Evolutionary conservation across 1,140 invertebrate species (phyloP).

Genomic region (Atta texana): DNA sequence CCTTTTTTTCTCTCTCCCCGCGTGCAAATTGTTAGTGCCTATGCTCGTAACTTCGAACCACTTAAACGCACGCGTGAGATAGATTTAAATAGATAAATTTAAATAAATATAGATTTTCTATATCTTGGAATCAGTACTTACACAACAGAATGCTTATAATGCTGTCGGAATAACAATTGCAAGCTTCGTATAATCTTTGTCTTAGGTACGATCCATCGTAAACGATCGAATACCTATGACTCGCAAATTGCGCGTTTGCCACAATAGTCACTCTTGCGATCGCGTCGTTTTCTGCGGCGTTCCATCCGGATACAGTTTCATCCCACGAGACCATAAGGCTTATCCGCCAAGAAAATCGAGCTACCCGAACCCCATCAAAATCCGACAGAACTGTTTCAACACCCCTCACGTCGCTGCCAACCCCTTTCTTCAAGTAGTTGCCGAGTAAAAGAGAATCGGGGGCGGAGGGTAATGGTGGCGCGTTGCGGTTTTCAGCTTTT

Average conservation of each 20-base stretch:
- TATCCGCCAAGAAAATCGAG: constrained; percentile 76
- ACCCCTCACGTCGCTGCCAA: constrained; percentile 49
- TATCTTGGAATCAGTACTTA: not conserved
- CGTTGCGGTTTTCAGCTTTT: constrained; percentile 83
- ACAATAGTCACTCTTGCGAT: constrained; percentile 7
- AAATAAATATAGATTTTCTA: constrained; percentile 50
- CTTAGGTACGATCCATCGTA: not conserved
- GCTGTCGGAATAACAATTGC: not conserved
- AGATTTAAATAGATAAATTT: constrained; percentile 54
- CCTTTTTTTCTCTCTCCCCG: not conserved
- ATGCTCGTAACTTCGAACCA: constrained; percentile 44
- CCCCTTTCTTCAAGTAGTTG: constrained; percentile 72
- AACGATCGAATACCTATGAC: not conserved
- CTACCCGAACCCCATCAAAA: constrained; percentile 67
- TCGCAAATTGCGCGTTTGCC: constrained; percentile 20
- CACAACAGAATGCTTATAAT: not conserved
- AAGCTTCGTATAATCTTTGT: not conserved
- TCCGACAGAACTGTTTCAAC: constrained; percentile 69
- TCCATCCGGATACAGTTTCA: constrained; percentile 62
- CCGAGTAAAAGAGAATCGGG: constrained; percentile 57
- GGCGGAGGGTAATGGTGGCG: constrained; percentile 77
- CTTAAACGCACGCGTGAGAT: constrained; percentile 18
- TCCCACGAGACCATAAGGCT: constrained; percentile 74
- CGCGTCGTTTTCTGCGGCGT: constrained; percentile 53
- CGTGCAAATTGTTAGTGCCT: constrained; percentile 49